Conservation (phyloP, 2,797 vertebrate genomes). For the Danio kyathit region DNA sequence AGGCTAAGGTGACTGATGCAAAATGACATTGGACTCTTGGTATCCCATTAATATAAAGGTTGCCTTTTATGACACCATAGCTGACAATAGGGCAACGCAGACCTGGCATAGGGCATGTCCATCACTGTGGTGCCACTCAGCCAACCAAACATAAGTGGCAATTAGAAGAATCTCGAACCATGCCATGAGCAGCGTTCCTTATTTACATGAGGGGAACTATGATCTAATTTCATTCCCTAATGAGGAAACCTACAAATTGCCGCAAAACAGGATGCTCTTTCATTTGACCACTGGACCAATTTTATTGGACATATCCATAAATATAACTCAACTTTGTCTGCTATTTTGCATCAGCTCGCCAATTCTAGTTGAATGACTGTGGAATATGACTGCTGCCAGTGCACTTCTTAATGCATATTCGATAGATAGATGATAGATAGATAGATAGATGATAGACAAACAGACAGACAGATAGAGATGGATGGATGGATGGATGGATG, state of each 20-base stretch:
- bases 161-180: constrained; percentile 44
- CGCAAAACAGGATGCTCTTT: not conserved
- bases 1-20: constrained; percentile 57
- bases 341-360: not conserved
- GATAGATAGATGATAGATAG: too few relatives aligned
- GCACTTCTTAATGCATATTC: not conserved
- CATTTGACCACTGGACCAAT: not conserved
- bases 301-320: not conserved
- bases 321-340: not conserved
- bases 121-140: constrained; percentile 61
- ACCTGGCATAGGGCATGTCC: constrained; percentile 61
- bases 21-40: constrained; percentile 42
- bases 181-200: constrained; percentile 35
- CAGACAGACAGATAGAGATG: not conserved
- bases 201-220: constrained; percentile 28
- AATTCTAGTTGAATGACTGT: not conserved
- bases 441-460: too few relatives aligned
- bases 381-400: not conserved
- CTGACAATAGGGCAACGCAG: constrained; percentile 52
- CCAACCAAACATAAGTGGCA: constrained; percentile 67
- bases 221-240: constrained; percentile 12
- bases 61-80: constrained; percentile 33
- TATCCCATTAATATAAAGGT: constrained; percentile 8
- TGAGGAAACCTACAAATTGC: not conserved
- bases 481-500: not conserved